These are phyloP conservation scores for Morinoia aosen DNA, from an alignment of 2,888 invertebrate species.

Conservation along the genomic window DNA sequence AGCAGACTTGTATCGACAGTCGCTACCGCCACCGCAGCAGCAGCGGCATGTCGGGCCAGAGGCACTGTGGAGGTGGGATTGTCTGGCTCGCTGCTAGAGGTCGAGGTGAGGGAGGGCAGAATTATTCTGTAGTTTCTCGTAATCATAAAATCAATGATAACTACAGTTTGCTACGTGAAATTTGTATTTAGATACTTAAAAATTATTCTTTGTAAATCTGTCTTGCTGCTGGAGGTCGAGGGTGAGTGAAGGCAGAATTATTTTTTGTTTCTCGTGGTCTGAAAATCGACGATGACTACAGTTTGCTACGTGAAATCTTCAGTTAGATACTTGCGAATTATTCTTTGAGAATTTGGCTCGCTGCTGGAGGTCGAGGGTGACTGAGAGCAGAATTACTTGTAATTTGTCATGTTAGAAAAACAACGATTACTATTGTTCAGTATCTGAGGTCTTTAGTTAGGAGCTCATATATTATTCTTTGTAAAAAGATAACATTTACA, in stretches of 20 bases:
- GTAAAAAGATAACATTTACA: too few species aligned
- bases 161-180: not conserved
- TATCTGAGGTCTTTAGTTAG: too few species aligned
- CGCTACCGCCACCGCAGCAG: not conserved
- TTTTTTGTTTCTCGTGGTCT: not conserved
- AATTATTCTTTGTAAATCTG: not conserved
- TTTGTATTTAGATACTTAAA: not conserved
- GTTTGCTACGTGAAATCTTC: too few species aligned
- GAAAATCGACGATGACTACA: too few species aligned
- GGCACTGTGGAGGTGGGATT: not conserved
- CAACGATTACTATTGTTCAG: not conserved
- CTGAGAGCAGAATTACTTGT: too few species aligned
- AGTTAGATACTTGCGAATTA: too few species aligned
- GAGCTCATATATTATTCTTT: too few species aligned
- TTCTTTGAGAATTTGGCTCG: too few species aligned
- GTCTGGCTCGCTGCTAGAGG: not conserved
- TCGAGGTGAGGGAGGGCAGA: not conserved
- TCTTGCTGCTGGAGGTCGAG: not conserved
- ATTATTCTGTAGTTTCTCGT: not conserved
- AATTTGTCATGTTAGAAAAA: too few species aligned
- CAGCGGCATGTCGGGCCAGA: not conserved
- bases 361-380: too few species aligned
- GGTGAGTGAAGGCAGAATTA: not conserved
- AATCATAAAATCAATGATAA: not conserved
- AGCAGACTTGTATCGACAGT: not conserved